Evolutionary conservation across 1,140 invertebrate genomes (phyloP).

Genomic region (Yoshiicerus persimilis): DNA sequence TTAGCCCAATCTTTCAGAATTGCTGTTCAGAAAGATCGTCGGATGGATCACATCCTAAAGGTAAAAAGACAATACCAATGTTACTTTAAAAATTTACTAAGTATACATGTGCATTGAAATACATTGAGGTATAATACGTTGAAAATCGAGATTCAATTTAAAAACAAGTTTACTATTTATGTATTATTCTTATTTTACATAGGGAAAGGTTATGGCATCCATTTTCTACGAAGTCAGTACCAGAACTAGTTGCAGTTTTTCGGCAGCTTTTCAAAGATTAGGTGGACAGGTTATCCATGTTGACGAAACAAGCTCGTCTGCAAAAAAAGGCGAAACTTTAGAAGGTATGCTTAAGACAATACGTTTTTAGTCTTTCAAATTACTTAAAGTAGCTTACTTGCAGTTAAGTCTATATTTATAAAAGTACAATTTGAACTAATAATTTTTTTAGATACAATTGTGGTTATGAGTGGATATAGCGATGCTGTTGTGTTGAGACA

Average conservation of each 20-base stretch:
- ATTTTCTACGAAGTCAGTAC: slow-evolving; percentile 98
- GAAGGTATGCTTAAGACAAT: slow-evolving; percentile 62
- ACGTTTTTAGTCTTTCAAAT: neutral
- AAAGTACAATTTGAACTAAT: too few relatives aligned
- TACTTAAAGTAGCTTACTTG: neutral
- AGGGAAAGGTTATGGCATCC: slow-evolving; percentile 92
- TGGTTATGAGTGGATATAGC: slow-evolving; percentile 81
- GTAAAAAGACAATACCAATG: slow-evolving; percentile 55
- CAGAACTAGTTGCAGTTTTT: slow-evolving; percentile 92
- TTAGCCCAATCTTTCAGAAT: slow-evolving; percentile 83
- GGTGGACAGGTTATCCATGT: slow-evolving; percentile 89
- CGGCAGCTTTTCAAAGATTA: slow-evolving; percentile 91
- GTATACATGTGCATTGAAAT: too few relatives aligned
- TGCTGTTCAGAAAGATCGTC: slow-evolving; percentile 77
- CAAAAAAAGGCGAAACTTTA: slow-evolving; percentile 94
- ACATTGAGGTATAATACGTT: too few relatives aligned
- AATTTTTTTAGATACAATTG: slow-evolving; percentile 68
- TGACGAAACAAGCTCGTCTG: slow-evolving; percentile 85
- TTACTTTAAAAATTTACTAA: too few relatives aligned
- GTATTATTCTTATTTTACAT: slow-evolving; percentile 41
- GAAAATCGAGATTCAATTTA: too few relatives aligned
- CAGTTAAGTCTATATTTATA: neutral
- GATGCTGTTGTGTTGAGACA: slow-evolving; percentile 94
- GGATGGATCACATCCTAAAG: slow-evolving; percentile 80
- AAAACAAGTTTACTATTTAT: neutral